Percentiles rank a stretch among this genome's conserved stretches.
phyloP scores from a whole-genome alignment of 2,888 invertebrate species.

The Halictus quadricinctus region DNA sequence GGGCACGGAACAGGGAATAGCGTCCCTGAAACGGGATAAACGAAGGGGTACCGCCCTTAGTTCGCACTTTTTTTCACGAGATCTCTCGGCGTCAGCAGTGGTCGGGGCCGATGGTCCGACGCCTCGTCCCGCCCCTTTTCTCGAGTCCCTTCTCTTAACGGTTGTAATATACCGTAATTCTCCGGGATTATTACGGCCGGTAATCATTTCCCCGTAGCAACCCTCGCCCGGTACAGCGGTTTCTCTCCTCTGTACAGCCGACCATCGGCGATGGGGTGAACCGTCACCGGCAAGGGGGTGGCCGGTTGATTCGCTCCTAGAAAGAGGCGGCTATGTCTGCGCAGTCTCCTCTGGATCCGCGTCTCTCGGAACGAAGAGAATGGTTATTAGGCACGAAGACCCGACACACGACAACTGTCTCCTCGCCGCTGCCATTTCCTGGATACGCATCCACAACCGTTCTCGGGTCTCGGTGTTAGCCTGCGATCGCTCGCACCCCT shows the following conservation, averaged over 20 bases:
- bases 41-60: conserved; percentile 17
- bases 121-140: conserved; percentile 11
- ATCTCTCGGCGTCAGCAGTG: conserved; percentile 28
- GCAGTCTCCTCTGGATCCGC: conserved; percentile 41
- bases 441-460: conserved; percentile 11
- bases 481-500: conserved; percentile 13
- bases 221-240: conserved; percentile 19
- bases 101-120: conserved; percentile 31
- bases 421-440: conserved; percentile 50
- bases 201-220: conserved; percentile 59
- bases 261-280: conserved; percentile 31
- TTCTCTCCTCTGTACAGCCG: conserved; percentile 19
- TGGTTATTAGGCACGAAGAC: conserved; percentile 58
- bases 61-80: conserved; percentile 39
- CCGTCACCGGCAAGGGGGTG: conserved; percentile 5
- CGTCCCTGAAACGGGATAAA: conserved; percentile 13
- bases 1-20: background rate
- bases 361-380: conserved; percentile 39
- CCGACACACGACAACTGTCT: conserved; percentile 29
- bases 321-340: conserved; percentile 46
- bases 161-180: conserved; percentile 57
- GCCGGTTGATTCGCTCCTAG: conserved; percentile 19
- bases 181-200: conserved; percentile 59
- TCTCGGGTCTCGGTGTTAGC: conserved; percentile 20
- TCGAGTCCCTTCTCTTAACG: conserved; percentile 39